Evolutionary conservation across 2,797 vertebrate genomes (phyloP).

Genomic region (Crocidura indochinensis): DNA sequence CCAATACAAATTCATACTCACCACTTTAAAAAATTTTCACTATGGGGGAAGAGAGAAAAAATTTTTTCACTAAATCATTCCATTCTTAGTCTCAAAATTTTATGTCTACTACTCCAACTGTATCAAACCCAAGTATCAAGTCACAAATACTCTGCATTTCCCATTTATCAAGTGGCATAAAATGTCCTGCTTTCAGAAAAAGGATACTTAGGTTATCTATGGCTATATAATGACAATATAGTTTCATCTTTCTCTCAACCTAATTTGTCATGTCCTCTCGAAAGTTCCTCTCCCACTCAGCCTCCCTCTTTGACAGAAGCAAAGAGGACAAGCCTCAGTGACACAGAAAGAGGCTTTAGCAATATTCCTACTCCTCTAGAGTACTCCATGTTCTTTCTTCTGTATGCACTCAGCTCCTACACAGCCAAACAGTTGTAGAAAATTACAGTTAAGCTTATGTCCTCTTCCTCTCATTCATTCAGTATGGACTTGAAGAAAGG

Average conservation of each 20-base stretch:
- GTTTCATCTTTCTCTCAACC: constrained; percentile 32
- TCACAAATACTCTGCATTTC: not conserved
- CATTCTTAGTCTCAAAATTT: constrained; percentile 52
- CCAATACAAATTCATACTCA: too few species aligned
- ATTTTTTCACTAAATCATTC: too few species aligned
- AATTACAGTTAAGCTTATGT: not conserved
- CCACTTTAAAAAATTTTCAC: too few species aligned
- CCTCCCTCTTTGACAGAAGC: not conserved
- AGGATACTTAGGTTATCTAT: not conserved
- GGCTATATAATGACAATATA: not conserved
- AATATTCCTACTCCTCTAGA: constrained; percentile 29
- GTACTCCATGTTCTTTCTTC: constrained; percentile 44
- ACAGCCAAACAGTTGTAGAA: constrained; percentile 33
- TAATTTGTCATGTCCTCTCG: not conserved
- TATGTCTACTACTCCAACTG: constrained; percentile 9
- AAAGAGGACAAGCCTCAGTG: constrained; percentile 9
- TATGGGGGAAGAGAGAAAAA: too few species aligned
- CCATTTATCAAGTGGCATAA: constrained; percentile 11
- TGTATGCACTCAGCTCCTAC: constrained; percentile 7
- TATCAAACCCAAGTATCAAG: constrained; percentile 45
- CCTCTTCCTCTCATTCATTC: constrained; percentile 11
- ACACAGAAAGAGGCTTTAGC: not conserved
- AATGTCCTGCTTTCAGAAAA: not conserved
- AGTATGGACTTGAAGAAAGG: constrained; percentile 36
- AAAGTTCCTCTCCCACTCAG: constrained; percentile 23